Evolutionary conservation across 2,113 vertebrate species (phyloP).

Genomic region (Aptenodytes forsteri): DNA sequence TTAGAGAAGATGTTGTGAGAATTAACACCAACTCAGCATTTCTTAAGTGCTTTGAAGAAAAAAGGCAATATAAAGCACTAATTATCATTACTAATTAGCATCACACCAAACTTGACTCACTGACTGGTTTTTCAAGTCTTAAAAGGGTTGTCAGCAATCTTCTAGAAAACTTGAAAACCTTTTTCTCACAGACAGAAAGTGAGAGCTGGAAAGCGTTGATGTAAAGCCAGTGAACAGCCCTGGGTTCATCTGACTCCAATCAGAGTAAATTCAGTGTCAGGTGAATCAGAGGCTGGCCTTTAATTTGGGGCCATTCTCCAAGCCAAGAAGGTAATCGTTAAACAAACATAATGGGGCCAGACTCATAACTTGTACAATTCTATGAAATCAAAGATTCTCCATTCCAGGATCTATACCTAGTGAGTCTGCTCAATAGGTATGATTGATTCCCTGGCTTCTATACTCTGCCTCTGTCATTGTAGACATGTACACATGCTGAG

Average conservation of each 20-base stretch:
- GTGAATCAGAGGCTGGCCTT: background rate
- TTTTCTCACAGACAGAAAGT: background rate
- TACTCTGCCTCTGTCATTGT: background rate
- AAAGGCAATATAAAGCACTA: conserved; percentile 19
- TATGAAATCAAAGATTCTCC: background rate
- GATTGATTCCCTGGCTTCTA: background rate
- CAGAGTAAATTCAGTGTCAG: background rate
- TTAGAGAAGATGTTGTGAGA: background rate
- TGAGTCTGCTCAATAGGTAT: background rate
- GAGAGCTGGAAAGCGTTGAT: background rate
- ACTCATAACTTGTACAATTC: background rate
- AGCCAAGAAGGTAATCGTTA: background rate
- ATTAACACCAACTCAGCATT: conserved; percentile 15
- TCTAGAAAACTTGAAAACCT: background rate
- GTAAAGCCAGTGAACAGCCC: background rate
- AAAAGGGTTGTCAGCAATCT: conserved; percentile 1
- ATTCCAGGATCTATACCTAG: background rate
- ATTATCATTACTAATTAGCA: conserved; percentile 35
- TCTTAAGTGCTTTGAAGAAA: conserved; percentile 39
- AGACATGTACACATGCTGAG: background rate
- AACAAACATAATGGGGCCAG: background rate
- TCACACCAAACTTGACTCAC: conserved; percentile 4
- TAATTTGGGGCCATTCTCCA: background rate
- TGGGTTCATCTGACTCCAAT: background rate
- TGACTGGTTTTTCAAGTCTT: conserved; percentile 58